These are phyloP conservation scores for Periplaneta americana DNA, from an alignment of 1,140 invertebrate species.

Conservation along the genomic window DNA sequence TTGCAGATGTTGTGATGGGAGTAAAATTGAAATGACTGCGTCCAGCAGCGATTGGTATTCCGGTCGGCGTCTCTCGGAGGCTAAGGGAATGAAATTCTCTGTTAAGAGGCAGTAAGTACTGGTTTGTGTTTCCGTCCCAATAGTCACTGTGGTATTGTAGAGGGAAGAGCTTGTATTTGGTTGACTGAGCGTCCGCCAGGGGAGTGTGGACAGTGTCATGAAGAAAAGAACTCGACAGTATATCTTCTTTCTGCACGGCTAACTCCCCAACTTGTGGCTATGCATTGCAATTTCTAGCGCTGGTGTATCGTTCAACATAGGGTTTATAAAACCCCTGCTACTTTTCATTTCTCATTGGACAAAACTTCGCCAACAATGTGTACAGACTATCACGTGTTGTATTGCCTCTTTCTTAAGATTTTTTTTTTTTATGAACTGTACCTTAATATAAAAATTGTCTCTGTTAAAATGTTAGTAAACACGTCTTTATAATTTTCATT, in stretches of 20 bases:
- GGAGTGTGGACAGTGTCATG: not conserved
- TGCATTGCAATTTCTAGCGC: not conserved
- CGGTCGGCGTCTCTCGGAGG: not conserved
- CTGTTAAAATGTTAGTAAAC: too few species aligned
- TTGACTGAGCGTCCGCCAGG: not conserved
- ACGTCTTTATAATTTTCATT: too few species aligned
- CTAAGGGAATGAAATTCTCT: not conserved
- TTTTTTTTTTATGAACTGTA: too few species aligned
- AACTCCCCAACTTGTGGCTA: not conserved
- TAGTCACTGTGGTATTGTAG: too few species aligned
- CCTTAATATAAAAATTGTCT: too few species aligned
- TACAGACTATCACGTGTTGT: too few species aligned
- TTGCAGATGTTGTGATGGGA: not conserved
- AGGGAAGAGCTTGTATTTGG: not conserved
- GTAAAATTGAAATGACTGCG: not conserved
- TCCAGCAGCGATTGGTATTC: not conserved
- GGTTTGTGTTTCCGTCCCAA: not conserved
- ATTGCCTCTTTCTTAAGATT: too few species aligned
- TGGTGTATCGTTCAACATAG: not conserved
- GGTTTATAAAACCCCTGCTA: too few species aligned
- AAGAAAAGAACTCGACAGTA: too few species aligned
- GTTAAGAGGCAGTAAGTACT: not conserved
- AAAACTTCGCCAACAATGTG: too few species aligned
- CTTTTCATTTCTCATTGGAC: too few species aligned
- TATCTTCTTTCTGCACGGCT: not conserved